These are phyloP conservation scores for Oegoconia quadripuncta DNA, from an alignment of 2,888 invertebrate genomes.

Conservation along the genomic window DNA sequence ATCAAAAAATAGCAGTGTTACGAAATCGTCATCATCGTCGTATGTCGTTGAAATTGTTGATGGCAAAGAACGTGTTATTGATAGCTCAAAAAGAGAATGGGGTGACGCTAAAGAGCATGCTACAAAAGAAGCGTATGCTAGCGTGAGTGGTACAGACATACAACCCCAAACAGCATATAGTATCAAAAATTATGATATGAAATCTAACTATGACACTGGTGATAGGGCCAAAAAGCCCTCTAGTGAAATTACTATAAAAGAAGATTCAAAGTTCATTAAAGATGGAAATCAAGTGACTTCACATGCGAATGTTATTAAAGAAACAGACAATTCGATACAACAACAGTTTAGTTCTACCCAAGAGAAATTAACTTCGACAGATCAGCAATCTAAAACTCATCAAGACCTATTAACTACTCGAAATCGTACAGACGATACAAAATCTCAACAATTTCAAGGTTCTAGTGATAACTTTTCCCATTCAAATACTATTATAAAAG, in stretches of 20 bases:
- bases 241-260: conserved; percentile 54
- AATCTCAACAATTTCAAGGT: neutral
- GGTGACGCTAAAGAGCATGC: conserved; percentile 69
- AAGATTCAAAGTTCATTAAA: conserved; percentile 62
- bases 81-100: conserved; percentile 79
- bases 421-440: conserved; percentile 5
- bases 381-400: conserved; percentile 8
- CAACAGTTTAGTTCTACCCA: conserved; percentile 51
- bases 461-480: conserved; percentile 13
- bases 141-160: conserved; percentile 78
- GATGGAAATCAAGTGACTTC: conserved; percentile 63
- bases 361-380: conserved; percentile 38
- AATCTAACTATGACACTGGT: conserved; percentile 77
- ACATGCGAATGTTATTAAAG: conserved; percentile 57
- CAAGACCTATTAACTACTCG: conserved; percentile 11
- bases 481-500: conserved; percentile 4
- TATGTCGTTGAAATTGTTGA: conserved; percentile 83
- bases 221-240: conserved; percentile 70
- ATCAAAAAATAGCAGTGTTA: conserved; percentile 73
- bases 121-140: conserved; percentile 73
- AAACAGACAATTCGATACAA: conserved; percentile 61
- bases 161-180: conserved; percentile 76
- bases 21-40: conserved; percentile 81
- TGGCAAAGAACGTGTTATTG: conserved; percentile 81
- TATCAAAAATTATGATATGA: conserved; percentile 73